Base-by-base conservation (phyloP, 2,888 invertebrate species). In the Drosophila kokeensis region DNA sequence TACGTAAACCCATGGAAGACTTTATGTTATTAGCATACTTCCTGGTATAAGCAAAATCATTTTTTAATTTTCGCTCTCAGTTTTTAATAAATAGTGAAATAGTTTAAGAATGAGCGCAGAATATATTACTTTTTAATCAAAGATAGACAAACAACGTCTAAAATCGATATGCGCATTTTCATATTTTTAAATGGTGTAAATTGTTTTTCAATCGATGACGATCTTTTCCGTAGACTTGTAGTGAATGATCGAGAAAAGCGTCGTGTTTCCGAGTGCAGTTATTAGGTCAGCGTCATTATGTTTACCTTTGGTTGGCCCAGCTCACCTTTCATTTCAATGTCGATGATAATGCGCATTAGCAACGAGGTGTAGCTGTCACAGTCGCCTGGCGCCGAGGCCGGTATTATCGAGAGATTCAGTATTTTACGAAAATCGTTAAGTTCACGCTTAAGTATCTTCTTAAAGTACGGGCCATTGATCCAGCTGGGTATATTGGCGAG, bases 311-410 rank as follows among this genome's bases (percentile, higher is more conserved):
- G 61, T 65, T 66, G 69, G 63, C 65, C 68, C 48, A 36, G 69
- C 81, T 79, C 60, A 93, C 93, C 91, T 84, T 90, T 85, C 76
- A 93, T 78, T 84, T 92, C 88, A 54, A 93, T 82, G 62, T 91
- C 92, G 71, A 93, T 89, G 68, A 82, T 79, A 52, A 91, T 84
- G 73, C 93, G 91, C 70, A 91, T 80, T 83, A 93, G 82, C 52
- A 91, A 68, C 49, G 93, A 92, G 45, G 91, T 90, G 63, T 89
- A 93, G 67, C 92, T 92, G 67, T 92, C 93, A 54, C 92, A 91
- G 71, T 93, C 92, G n/a, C 92, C 93, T 1, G 90, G 91, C 4
- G 91, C 89, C 48, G 89, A 91, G 24, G 92, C 92, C 13, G 92
- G 90, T 50, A 90, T 90, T 7, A 89, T 82, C 1, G 83, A 82